Percentiles rank a stretch among this genome's conserved stretches.
phyloP scores from a whole-genome alignment of 2,797 vertebrate genomes.

The Acridotheres tristis region DNA sequence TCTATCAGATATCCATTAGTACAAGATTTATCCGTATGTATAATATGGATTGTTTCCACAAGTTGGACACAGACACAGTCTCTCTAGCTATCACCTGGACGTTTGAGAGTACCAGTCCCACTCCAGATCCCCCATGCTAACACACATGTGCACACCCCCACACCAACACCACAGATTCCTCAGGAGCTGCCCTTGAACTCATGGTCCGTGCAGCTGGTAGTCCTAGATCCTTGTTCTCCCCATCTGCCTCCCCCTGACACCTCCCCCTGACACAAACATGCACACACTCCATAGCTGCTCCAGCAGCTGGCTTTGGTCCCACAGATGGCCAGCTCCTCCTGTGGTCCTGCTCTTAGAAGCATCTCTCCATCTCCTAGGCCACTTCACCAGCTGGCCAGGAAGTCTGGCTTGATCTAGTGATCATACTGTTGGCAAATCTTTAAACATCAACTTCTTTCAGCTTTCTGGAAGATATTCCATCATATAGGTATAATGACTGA shows the following conservation, averaged over 20 bases:
- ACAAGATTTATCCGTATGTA: fast-evolving
- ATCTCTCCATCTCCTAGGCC: neutral
- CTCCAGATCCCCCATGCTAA: neutral
- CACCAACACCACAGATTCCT: neutral
- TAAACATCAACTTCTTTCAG: neutral
- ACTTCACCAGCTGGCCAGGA: neutral
- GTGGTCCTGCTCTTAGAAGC: neutral
- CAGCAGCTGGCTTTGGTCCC: neutral
- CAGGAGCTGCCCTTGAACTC: neutral
- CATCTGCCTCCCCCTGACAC: neutral
- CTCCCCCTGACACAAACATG: neutral
- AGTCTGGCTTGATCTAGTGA: neutral
- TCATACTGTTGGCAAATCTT: neutral
- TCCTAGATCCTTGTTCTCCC: neutral
- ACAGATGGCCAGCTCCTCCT: neutral
- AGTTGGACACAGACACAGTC: fast-evolving
- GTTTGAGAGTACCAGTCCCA: neutral
- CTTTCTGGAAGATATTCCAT: neutral
- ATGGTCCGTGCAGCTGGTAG: neutral
- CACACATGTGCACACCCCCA: fast-evolving
- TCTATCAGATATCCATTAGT: neutral
- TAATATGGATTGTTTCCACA: fast-evolving
- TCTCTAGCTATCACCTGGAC: neutral
- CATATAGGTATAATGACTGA: neutral
- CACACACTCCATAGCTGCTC: too few species aligned